A percentile compares a stretch with the other conserved stretches of the same genome.
These are phyloP conservation scores for Apis florea DNA, from an alignment of 1,140 invertebrate genomes.

Conservation along the genomic window DNA sequence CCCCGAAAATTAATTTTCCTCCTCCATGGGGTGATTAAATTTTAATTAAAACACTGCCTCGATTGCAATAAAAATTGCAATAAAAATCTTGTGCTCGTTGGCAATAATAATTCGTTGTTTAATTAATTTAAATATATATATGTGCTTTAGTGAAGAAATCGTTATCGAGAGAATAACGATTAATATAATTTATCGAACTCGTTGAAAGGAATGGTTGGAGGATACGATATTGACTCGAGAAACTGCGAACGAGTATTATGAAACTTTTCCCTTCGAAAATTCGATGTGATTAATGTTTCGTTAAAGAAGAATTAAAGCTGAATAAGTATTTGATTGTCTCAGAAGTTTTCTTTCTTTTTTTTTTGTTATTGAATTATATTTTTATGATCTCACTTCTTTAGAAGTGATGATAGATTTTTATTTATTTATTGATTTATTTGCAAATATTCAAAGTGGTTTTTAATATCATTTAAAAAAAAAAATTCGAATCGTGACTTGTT, in stretches of 20 bases:
- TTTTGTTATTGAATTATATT: too few species aligned
- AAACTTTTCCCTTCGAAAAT: neutral
- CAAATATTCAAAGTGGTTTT: too few species aligned
- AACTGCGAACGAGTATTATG: neutral
- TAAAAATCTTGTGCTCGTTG: neutral
- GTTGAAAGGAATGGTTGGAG: neutral
- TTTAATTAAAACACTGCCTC: conserved; percentile 12
- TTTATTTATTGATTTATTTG: too few species aligned
- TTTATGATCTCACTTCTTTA: too few species aligned
- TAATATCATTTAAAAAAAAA: too few species aligned
- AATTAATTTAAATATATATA: neutral
- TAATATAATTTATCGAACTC: neutral
- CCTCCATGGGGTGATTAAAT: neutral
- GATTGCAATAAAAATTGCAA: neutral
- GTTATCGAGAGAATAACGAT: neutral
- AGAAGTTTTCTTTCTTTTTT: neutral
- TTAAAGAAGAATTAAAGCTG: too few species aligned
- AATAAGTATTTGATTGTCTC: neutral
- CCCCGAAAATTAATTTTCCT: conserved; percentile 13
- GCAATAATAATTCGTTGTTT: neutral
- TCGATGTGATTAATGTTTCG: neutral
- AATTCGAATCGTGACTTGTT: too few species aligned
- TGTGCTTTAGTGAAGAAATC: neutral
- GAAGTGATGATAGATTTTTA: too few species aligned
- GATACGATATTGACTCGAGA: neutral